Base-by-base conservation (phyloP, 2,113 vertebrate species). In the Ranitomeya imitator region DNA sequence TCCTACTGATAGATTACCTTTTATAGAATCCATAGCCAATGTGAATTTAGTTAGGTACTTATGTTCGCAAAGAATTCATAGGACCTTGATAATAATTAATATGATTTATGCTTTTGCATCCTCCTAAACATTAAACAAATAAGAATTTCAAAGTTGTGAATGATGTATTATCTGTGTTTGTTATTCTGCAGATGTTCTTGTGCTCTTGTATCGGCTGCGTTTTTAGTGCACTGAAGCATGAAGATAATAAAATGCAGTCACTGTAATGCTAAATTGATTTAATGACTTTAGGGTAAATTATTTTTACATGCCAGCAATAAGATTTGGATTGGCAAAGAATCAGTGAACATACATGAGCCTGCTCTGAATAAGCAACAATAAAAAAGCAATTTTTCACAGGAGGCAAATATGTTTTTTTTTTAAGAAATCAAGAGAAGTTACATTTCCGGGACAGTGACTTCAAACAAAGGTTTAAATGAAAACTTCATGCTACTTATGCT, bases 141-240 rank as follows among this genome's bases (percentile, higher is more conserved):
- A 6, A 79, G 91, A 92, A 87, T 57, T 91, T 67, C 89, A 83
- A 74, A 54, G 65, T 87, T 74, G 26, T 21, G 69, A 92, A 91
- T 92, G 89, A 92, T 91, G 23, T 88, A 89, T 69, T 89, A 67
- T 26, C 79, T 90, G 90, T 90, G 91, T 80, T 87, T 85, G 26
- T 82, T 83, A 74, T 52, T 21, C 83, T 74, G 85, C 83, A 89
- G 91, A 91, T 80, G 85, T 80, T 86, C 85, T 57, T 91, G 86
- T 88, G 76, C 87, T 77, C 59, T 4, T 88, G 91, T 92, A 90
- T 90, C 85, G 16, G 59, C 85, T 92, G 60, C 90, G 86, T 91
- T 93, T 23, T 89, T 92, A 91, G 90, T 91, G 90, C 93, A 92
- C 73, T 87, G 89, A 84, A 92, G 91, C 88, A 90, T 91, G 88